Evolutionary conservation across 2,113 vertebrate species (phyloP), one percentile per base, ranked within the genome.

Genomic region (Crotalus helleri): DNA sequence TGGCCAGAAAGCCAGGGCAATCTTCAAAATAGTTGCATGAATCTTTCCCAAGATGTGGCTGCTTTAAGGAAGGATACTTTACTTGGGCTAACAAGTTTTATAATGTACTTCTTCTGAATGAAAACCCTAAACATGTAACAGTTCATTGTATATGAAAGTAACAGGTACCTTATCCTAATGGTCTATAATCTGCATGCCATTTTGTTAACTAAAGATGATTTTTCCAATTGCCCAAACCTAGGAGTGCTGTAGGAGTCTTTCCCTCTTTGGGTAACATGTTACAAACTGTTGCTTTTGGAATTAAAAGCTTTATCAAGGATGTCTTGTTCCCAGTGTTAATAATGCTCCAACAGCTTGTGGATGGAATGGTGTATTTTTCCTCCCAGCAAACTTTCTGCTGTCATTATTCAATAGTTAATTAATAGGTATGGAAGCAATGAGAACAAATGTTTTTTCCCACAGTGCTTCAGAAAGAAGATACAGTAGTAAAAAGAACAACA

Each of bases 391-490:
- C 93, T 93, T 9, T 59, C 33, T 95, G 6, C 51, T 59, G 89
- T 95, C n/a, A n/a, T 0, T 91, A 92, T 55, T 1, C 95, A 96
- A 94, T 23, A 64, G 93, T 92, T 95, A 93, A 93, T 96, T 95
- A 92, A 94, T 53, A 93, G 90, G 92, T 58, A 64, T n/a, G 57
- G 88, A 92, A 90, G 89, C 94, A 96, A 94, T 9, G 88, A 94
- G 91, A 94, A 92, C 46, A 86, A 86, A 85, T 95, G 94, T 93
- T 95, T 85, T 39, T 81, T 12, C 58, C 95, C 17, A 92, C 86
- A 95, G 13, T 54, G 33, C 96, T 97, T 93, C 17, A 96, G 95
- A 95, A 90, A 64, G 59, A 95, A 93, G 88, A 93, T 69, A 69
- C 64, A 69, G 64, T 21, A 5, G 33, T 74, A 95, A 85, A 88